Percentiles rank a stretch among this genome's conserved stretches.
Conservation (phyloP, 2,797 vertebrate species). For the Cottoperca gobio region DNA sequence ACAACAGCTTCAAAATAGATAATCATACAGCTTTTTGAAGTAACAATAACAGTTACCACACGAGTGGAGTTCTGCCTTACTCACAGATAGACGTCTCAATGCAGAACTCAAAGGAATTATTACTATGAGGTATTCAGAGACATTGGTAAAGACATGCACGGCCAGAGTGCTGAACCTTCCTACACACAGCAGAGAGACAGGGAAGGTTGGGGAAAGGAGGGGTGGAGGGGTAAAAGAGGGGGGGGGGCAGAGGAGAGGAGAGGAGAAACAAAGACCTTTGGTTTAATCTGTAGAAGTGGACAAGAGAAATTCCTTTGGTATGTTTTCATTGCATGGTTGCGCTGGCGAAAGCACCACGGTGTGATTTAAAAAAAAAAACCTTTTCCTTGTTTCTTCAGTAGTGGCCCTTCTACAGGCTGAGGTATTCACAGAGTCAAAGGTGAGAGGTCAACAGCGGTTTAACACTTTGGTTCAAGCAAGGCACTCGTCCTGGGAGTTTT, state of each 20-base stretch:
- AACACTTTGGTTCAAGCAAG: constrained; percentile 99
- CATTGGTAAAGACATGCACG: constrained; percentile 96
- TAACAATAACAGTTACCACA: constrained; percentile 95
- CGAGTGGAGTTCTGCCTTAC: constrained; percentile 93
- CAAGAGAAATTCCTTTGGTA: constrained; percentile 95
- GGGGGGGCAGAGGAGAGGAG: constrained; percentile 69
- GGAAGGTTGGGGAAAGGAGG: constrained; percentile 72
- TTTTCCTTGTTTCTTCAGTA: constrained; percentile 93
- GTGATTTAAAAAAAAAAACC: constrained; percentile 83
- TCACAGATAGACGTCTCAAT: constrained; percentile 95
- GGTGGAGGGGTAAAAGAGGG: constrained; percentile 70
- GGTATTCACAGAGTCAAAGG: constrained; percentile 99
- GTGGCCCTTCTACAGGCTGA: constrained; percentile 99
- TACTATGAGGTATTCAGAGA: constrained; percentile 99
- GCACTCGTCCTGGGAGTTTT: constrained; percentile 99
- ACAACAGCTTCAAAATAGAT: constrained; percentile 91
- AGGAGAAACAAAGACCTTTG: constrained; percentile 89
- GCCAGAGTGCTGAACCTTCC: constrained; percentile 88
- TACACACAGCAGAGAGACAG: constrained; percentile 77
- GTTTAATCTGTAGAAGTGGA: constrained; percentile 95
- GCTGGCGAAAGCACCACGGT: constrained; percentile 98
- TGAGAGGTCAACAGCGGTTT: constrained; percentile 99
- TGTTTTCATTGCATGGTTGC: constrained; percentile 99
- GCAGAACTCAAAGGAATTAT: constrained; percentile 97
- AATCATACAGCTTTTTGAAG: constrained; percentile 92